These are phyloP conservation scores for Ricordea florida DNA, from an alignment of 92 coral and sea anemone species.

Conservation along the genomic window DNA sequence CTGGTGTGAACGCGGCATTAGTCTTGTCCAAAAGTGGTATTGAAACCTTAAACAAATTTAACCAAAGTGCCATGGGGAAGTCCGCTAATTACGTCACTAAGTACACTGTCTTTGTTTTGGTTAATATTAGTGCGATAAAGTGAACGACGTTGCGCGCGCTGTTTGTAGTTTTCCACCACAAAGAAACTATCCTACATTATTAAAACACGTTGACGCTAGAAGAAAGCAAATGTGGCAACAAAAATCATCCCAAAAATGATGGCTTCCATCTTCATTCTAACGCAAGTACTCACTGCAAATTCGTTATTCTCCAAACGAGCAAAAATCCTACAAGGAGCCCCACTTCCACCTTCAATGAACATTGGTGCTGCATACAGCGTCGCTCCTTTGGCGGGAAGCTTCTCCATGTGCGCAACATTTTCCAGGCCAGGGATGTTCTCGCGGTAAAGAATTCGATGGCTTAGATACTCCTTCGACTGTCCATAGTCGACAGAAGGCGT, in stretches of 20 bases:
- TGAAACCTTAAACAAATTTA: too few species aligned
- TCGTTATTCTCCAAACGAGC: slow-evolving; percentile 37
- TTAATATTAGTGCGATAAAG: too few species aligned
- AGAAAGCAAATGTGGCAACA: too few species aligned
- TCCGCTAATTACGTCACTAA: too few species aligned
- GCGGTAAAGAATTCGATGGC: slow-evolving; percentile 51
- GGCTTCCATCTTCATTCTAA: background rate
- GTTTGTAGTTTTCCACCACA: too few species aligned
- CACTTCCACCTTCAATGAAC: slow-evolving; percentile 67
- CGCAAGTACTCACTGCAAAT: background rate
- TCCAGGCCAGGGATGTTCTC: slow-evolving; percentile 73
- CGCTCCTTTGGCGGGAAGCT: slow-evolving; percentile 65
- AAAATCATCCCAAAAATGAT: background rate
- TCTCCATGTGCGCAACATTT: slow-evolving; percentile 78
- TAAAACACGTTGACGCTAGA: too few species aligned
- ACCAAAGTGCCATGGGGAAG: too few species aligned
- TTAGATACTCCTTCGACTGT: slow-evolving; percentile 44
- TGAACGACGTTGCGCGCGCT: too few species aligned
- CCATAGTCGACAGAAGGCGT: slow-evolving; percentile 82
- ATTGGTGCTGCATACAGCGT: slow-evolving; percentile 79
- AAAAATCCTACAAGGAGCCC: slow-evolving; percentile 76
- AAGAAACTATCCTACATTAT: too few species aligned
- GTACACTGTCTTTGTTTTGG: too few species aligned
- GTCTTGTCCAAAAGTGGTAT: too few species aligned
- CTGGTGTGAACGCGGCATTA: too few species aligned